Percentiles rank a stretch among this genome's conserved stretches.
These are phyloP conservation scores for Smittia aterrima DNA, from an alignment of 2,888 invertebrate species.

Conservation along the genomic window DNA sequence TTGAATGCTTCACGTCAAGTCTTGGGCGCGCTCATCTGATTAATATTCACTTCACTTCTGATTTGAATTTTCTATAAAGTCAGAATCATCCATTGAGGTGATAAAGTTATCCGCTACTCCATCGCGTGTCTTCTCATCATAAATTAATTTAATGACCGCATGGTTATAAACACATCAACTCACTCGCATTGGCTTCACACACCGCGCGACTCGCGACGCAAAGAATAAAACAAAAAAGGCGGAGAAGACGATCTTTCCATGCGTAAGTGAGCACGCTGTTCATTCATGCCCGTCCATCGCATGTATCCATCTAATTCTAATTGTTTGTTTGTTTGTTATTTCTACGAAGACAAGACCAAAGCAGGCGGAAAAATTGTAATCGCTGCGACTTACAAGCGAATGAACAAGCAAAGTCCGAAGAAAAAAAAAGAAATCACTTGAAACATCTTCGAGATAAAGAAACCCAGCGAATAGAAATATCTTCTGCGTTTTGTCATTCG, in stretches of 20 bases:
- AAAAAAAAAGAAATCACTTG: slow-evolving; percentile 8
- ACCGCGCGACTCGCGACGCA: no score
- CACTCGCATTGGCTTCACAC: neutral
- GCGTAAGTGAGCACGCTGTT: slow-evolving; percentile 1
- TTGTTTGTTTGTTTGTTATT: slow-evolving; percentile 31
- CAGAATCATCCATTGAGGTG: slow-evolving; percentile 15
- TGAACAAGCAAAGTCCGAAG: neutral
- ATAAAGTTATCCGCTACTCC: slow-evolving; percentile 35
- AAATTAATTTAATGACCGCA: slow-evolving; percentile 41
- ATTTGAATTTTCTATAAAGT: slow-evolving; percentile 14
- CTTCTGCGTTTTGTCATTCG: neutral
- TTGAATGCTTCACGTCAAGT: neutral
- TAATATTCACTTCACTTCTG: slow-evolving; percentile 12
- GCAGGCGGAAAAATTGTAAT: slow-evolving; percentile 18
- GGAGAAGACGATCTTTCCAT: neutral
- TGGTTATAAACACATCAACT: slow-evolving; percentile 36
- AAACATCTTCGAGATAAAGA: neutral
- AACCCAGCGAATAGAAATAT: neutral
- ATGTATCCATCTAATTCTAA: slow-evolving; percentile 34
- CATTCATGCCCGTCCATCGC: slow-evolving; percentile 31
- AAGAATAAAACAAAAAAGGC: neutral
- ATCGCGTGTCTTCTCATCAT: slow-evolving; percentile 40
- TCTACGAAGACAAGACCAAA: slow-evolving; percentile 4
- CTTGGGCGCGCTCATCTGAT: neutral
- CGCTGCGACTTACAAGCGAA: slow-evolving; percentile 25